A percentile compares a stretch with the other conserved stretches of the same genome.
phyloP scores from a whole-genome alignment of 1,140 invertebrate species.

The Drosophila truncata region DNA sequence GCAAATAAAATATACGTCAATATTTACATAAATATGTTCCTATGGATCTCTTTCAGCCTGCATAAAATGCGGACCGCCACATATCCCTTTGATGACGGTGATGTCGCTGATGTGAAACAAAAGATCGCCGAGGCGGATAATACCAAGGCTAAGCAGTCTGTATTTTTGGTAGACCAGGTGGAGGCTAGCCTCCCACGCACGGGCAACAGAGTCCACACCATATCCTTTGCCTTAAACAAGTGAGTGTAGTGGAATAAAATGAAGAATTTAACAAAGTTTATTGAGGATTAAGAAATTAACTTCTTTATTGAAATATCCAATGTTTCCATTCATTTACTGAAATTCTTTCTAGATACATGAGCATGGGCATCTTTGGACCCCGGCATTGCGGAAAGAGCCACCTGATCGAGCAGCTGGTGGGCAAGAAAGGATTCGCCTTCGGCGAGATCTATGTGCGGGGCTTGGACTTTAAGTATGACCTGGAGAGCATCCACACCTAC shows the following conservation, averaged over 20 bases:
- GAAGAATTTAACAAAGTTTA: neutral
- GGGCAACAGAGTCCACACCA: slow-evolving; percentile 54
- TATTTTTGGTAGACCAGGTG: slow-evolving; percentile 75
- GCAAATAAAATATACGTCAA: neutral
- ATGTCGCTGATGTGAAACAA: slow-evolving; percentile 74
- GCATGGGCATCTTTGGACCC: slow-evolving; percentile 72
- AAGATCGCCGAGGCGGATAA: slow-evolving; percentile 69
- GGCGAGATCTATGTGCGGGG: slow-evolving; percentile 77
- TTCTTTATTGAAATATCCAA: neutral
- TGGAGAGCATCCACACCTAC: slow-evolving; percentile 56
- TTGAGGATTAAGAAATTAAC: neutral
- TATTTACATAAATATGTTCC: neutral
- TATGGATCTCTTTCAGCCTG: slow-evolving; percentile 21
- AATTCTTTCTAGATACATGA: slow-evolving; percentile 55
- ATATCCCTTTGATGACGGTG: slow-evolving; percentile 71
- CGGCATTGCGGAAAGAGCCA: slow-evolving; percentile 67
- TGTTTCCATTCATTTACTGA: neutral
- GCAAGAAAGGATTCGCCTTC: slow-evolving; percentile 69
- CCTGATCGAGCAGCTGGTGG: slow-evolving; percentile 65
- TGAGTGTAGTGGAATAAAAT: slow-evolving; percentile 30
- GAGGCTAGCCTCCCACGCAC: slow-evolving; percentile 51
- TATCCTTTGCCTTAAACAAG: slow-evolving; percentile 76
- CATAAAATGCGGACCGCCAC: slow-evolving; percentile 58
- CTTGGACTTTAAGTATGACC: slow-evolving; percentile 69
- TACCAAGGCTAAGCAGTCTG: slow-evolving; percentile 62